Evolutionary conservation across 2,888 invertebrate species (phyloP).

Genomic region (Phortica magna): DNA sequence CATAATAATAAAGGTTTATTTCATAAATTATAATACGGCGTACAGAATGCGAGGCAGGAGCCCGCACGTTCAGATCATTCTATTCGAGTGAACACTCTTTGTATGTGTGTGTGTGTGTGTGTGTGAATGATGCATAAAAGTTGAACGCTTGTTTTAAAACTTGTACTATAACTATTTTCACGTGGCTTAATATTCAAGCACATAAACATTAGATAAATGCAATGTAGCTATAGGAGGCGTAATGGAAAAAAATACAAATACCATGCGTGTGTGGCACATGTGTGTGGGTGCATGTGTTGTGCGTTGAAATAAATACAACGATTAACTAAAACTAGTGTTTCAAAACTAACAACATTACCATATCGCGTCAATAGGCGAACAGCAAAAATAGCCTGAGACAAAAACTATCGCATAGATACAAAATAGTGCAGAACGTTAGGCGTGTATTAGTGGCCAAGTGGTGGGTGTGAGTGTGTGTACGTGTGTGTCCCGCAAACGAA

Average conservation of each 20-base stretch:
- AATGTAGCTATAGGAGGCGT: not conserved
- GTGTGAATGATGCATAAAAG: not conserved
- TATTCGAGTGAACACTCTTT: not conserved
- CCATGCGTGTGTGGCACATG: not conserved
- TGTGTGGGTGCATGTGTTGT: conserved; percentile 23
- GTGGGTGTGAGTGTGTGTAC: conserved; percentile 1
- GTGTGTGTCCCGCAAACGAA: conserved; percentile 40
- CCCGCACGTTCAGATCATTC: not conserved
- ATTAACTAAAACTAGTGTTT: conserved; percentile 69
- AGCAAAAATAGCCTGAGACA: conserved; percentile 52
- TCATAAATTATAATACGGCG: conserved; percentile 70
- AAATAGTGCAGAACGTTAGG: conserved; percentile 6
- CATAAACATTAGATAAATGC: not conserved
- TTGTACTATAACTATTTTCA: not conserved
- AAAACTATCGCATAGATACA: conserved; percentile 59
- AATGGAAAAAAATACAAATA: not conserved
- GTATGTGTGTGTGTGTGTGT: not conserved
- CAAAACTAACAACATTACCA: conserved; percentile 77
- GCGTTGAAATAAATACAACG: conserved; percentile 62
- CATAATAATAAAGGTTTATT: conserved; percentile 71
- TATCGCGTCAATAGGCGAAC: conserved; percentile 72
- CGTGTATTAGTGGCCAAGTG: conserved; percentile 19
- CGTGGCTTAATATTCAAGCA: not conserved
- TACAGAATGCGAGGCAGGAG: conserved; percentile 54
- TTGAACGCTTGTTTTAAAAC: not conserved